These are phyloP conservation scores for Platyrinchus mystaceus DNA, from an alignment of 2,797 vertebrate species.

Conservation along the genomic window DNA sequence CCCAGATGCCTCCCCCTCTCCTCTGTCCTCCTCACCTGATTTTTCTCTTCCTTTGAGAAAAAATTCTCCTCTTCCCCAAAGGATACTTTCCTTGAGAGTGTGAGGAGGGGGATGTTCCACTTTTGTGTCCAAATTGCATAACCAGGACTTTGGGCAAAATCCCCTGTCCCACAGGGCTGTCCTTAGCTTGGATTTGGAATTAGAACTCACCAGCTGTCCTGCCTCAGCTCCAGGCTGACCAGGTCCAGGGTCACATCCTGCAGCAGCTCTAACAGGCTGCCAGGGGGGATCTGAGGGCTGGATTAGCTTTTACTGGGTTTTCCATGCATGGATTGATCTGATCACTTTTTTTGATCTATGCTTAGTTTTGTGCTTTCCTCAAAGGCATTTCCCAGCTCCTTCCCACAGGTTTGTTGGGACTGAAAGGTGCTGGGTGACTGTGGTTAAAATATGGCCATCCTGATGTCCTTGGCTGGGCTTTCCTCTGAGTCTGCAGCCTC, in stretches of 20 bases:
- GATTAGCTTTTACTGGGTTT: background rate
- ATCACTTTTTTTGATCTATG: background rate
- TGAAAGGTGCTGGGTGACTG: background rate
- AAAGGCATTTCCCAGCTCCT: background rate
- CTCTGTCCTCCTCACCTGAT: background rate
- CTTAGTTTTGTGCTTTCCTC: background rate
- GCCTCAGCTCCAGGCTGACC: background rate
- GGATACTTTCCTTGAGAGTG: background rate
- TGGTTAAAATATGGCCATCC: background rate
- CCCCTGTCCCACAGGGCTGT: background rate
- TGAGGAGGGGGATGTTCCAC: background rate
- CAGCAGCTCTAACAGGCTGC: background rate
- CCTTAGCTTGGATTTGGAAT: background rate
- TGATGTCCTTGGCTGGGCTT: background rate
- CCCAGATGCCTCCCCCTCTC: background rate
- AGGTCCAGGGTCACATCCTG: background rate
- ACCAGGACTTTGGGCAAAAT: background rate
- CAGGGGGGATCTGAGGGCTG: background rate
- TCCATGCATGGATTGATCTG: background rate
- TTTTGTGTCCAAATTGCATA: background rate
- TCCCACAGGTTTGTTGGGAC: background rate
- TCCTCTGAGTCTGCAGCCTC: background rate
- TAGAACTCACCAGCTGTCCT: background rate
- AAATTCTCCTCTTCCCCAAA: background rate
- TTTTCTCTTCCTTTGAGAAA: background rate